Percentiles rank a stretch among this genome's conserved stretches.
Conservation (phyloP, 2,113 vertebrate genomes). For the Alethe diademata region DNA sequence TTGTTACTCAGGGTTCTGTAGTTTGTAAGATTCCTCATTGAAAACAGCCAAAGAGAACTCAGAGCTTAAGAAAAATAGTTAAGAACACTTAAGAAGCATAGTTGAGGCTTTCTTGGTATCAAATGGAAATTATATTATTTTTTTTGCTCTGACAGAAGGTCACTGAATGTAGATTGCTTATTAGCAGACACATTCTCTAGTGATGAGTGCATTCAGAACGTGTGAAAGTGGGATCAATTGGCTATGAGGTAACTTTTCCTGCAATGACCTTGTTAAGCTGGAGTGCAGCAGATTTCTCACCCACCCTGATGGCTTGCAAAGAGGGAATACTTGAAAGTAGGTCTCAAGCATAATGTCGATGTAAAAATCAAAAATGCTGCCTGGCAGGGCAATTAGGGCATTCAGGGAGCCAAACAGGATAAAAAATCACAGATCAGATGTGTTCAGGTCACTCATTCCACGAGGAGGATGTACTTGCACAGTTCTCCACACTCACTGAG, state of each 20-base stretch:
- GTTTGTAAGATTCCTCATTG: slow-evolving; percentile 50
- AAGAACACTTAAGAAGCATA: not conserved
- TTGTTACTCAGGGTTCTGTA: slow-evolving; percentile 24
- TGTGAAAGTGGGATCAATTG: not conserved
- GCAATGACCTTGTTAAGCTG: not conserved
- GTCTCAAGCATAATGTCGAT: not conserved
- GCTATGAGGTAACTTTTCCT: not conserved
- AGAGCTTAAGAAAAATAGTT: not conserved
- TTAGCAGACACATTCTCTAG: not conserved
- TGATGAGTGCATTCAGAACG: not conserved
- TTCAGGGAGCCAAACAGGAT: not conserved
- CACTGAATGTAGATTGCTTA: not conserved
- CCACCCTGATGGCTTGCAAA: not conserved
- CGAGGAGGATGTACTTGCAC: not conserved
- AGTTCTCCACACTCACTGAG: not conserved
- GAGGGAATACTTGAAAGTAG: not conserved
- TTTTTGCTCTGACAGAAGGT: not conserved
- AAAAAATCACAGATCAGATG: not conserved
- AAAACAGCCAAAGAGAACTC: not conserved
- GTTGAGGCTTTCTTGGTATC: not conserved
- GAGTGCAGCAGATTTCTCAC: not conserved
- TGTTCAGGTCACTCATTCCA: not conserved
- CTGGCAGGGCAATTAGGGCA: not conserved
- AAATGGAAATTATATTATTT: not conserved
- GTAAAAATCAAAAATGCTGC: not conserved